phyloP scores from a whole-genome alignment of 2,113 vertebrate genomes.

The Pterocles orientalis region DNA sequence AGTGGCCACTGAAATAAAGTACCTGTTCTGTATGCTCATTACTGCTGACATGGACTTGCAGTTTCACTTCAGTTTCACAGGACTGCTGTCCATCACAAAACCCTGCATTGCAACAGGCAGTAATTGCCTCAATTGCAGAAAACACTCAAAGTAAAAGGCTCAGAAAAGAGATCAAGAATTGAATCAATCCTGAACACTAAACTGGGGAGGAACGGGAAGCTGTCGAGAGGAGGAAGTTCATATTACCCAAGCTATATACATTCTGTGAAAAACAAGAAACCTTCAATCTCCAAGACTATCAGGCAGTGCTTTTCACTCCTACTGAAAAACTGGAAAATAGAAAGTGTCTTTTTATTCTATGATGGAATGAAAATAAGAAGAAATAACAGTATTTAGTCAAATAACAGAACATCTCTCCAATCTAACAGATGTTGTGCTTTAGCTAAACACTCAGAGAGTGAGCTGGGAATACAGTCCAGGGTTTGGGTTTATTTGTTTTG shows the following conservation, averaged over 20 bases:
- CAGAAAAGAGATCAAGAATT: neutral
- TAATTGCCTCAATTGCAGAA: neutral
- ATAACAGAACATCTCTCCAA: neutral
- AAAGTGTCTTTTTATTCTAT: neutral
- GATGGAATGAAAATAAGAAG: conserved; percentile 27
- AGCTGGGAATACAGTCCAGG: conserved; percentile 17
- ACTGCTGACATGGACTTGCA: neutral
- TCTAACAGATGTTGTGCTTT: neutral
- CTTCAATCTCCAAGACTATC: neutral
- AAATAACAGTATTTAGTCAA: conserved; percentile 41
- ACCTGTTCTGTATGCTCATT: neutral
- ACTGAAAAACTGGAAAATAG: conserved; percentile 10
- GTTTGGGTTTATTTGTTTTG: conserved; percentile 8
- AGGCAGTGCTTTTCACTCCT: conserved; percentile 20
- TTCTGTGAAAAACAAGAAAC: conserved; percentile 30
- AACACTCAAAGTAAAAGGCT: neutral
- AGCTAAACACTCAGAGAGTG: neutral
- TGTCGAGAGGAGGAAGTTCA: neutral
- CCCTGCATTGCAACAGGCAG: conserved; percentile 6
- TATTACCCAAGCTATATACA: neutral
- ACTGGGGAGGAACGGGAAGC: neutral
- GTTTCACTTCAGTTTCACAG: conserved; percentile 2
- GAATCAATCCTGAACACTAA: neutral
- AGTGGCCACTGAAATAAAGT: neutral
- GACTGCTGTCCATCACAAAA: neutral